Base-by-base conservation (phyloP, 2,113 vertebrate species). In the Chinchilla lanigera region DNA sequence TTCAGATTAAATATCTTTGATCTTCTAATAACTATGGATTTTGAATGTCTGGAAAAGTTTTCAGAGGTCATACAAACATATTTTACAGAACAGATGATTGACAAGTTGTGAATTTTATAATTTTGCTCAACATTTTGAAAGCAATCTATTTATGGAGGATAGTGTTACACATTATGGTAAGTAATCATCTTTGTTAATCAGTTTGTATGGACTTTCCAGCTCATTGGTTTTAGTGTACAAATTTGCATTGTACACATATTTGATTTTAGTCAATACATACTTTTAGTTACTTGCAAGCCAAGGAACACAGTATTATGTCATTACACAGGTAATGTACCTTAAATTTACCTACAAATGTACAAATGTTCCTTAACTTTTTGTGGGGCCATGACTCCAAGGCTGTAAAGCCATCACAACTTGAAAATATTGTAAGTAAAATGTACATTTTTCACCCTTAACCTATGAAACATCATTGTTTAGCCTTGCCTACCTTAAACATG, bases 81-180 rank as follows among this genome's bases (percentile, higher is more conserved):
- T 56, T 3, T 58, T 92, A 19, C 4, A 83, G 81, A 56, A 73
- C 0, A 94, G 33, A 85, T 81, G 58, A 87, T 54, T 94, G 83
- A 54, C 44, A 87, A 30, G 19, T 94, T 19, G 10, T 87, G 75
- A 80, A 86, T 90, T 94, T 90, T 94, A 26, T 78, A 54, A 80
- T 96, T 96, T 93, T 61, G 6, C 69, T 95, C 60, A 81, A 61
- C 90, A 56, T 58, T 93, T 97, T 86, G 30, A 80, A 84, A 81
- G 13, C 3, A 17, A 33, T 67, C 56, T 65, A 35, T 71, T 90
- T 88, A 94, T 69, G 33, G 65, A 85, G 75, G 38, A 52, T 33
- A 50, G 54, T 92, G 13, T 87, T 75, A 92, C 50, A 50, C 14
- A 85, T 60, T 26, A 26, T 69, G 44, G 17, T 9, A 90, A 63